These are phyloP conservation scores for Poecilia wingei DNA, from an alignment of 2,797 vertebrate species.

Conservation along the genomic window DNA sequence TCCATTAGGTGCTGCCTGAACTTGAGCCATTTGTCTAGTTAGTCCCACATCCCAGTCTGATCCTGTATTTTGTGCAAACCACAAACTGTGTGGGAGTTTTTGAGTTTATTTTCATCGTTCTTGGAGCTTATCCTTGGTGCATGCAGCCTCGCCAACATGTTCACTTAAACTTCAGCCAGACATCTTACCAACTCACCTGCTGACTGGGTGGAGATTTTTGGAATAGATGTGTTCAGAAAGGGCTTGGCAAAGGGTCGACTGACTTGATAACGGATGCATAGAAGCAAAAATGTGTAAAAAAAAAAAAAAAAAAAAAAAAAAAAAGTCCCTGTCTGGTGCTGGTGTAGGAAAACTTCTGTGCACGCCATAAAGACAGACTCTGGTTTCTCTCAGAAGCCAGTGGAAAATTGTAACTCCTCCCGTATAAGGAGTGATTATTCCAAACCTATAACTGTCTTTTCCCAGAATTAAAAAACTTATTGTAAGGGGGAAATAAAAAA, in stretches of 20 bases:
- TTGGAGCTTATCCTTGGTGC: constrained; percentile 39
- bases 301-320: constrained; percentile 5
- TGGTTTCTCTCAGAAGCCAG: constrained; percentile 50
- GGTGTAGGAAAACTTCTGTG: constrained; percentile 51
- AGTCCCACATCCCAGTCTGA: constrained; percentile 32
- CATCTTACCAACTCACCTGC: constrained; percentile 53
- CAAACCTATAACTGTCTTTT: constrained; percentile 54
- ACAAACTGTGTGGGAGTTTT: constrained; percentile 11
- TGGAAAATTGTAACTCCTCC: constrained; percentile 61
- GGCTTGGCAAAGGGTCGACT: background rate
- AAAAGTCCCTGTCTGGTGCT: constrained; percentile 17
- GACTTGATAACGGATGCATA: constrained; percentile 1
- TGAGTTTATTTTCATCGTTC: constrained; percentile 41
- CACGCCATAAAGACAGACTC: constrained; percentile 50
- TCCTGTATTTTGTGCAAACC: constrained; percentile 20
- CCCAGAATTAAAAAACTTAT: constrained; percentile 7
- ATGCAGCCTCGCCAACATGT: constrained; percentile 21
- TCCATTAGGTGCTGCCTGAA: constrained; percentile 42
- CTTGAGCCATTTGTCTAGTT: constrained; percentile 43
- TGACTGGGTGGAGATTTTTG: constrained; percentile 58
- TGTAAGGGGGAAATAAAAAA: background rate
- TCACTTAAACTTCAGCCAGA: constrained; percentile 49
- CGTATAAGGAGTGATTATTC: constrained; percentile 49
- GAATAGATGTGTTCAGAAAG: constrained; percentile 31
- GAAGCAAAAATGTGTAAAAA: background rate